A percentile compares a stretch with the other conserved stretches of the same genome.
Evolutionary conservation across 2,113 vertebrate species (phyloP).

Genomic region (Speoplatyrhinus poulsoni): DNA sequence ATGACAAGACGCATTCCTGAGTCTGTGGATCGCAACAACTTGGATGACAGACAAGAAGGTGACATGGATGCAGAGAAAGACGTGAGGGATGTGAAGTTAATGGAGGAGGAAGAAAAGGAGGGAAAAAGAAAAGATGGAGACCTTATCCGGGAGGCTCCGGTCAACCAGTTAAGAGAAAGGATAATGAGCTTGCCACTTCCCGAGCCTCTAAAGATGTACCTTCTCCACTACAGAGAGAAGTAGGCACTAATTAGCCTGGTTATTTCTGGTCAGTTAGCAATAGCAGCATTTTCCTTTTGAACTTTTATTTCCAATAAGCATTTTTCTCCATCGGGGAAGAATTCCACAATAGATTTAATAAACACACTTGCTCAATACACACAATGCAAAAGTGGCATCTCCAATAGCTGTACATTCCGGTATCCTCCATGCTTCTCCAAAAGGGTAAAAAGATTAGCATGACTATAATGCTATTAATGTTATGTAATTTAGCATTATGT

Average conservation of each 20-base stretch:
- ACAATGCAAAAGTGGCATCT: too few relatives aligned
- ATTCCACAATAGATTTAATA: too few relatives aligned
- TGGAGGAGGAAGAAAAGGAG: conserved; percentile 45
- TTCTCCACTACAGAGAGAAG: conserved; percentile 89
- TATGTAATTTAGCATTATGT: too few relatives aligned
- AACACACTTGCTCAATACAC: too few relatives aligned
- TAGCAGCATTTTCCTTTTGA: too few relatives aligned
- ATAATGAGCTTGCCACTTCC: conserved; percentile 85
- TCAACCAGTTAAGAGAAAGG: conserved; percentile 83
- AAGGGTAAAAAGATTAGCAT: too few relatives aligned
- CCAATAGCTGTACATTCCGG: too few relatives aligned
- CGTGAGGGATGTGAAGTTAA: conserved; percentile 16
- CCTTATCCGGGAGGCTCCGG: conserved; percentile 75
- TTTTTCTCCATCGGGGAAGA: too few relatives aligned
- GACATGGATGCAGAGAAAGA: conserved; percentile 28
- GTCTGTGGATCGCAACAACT: conserved; percentile 80
- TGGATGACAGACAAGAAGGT: conserved; percentile 69
- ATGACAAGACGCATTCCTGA: conserved; percentile 82
- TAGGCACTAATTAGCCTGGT: conserved; percentile 37
- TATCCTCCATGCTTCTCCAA: too few relatives aligned
- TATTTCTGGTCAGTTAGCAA: too few relatives aligned
- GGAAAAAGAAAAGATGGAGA: conserved; percentile 65
- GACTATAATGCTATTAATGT: too few relatives aligned
- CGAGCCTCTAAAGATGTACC: conserved; percentile 86
- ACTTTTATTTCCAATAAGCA: too few relatives aligned